These are phyloP conservation scores for Drosophila bocqueti DNA, from an alignment of 1,140 invertebrate species.

Conservation along the genomic window DNA sequence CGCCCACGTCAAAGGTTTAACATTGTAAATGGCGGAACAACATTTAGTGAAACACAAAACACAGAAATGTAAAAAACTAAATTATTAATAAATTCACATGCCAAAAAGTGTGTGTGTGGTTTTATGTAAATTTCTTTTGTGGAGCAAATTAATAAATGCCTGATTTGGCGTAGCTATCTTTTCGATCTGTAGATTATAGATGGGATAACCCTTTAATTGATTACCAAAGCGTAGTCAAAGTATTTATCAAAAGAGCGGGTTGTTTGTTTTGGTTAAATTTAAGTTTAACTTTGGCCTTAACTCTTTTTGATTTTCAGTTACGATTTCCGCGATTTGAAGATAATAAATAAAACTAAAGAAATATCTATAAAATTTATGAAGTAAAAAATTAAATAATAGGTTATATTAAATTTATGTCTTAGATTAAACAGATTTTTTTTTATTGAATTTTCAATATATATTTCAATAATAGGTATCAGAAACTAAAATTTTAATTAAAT, in stretches of 20 bases:
- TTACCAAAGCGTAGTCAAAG: constrained; percentile 14
- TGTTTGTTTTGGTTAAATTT: constrained; percentile 1
- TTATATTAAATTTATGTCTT: too few species aligned
- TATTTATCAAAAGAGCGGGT: constrained; percentile 15
- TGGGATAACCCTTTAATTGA: constrained; percentile 14
- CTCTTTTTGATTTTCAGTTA: background rate
- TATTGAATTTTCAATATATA: too few species aligned
- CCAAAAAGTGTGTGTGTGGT: constrained; percentile 15
- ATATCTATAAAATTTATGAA: background rate
- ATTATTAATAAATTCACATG: constrained; percentile 26
- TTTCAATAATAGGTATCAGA: too few species aligned
- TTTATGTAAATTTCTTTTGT: constrained; percentile 21
- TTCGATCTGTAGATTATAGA: constrained; percentile 15
- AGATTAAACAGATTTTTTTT: too few species aligned
- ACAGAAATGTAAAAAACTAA: background rate
- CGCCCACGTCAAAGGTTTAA: constrained; percentile 43
- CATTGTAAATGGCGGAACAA: constrained; percentile 59
- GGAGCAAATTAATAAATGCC: constrained; percentile 10
- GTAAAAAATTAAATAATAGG: background rate
- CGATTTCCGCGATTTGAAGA: background rate
- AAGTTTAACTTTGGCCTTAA: background rate
- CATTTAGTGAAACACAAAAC: constrained; percentile 43
- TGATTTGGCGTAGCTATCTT: constrained; percentile 12
- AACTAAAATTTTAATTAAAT: too few species aligned
- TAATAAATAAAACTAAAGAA: background rate